Base-by-base conservation (phyloP, 2,888 invertebrate genomes). In the Athripsodes cinereus region DNA sequence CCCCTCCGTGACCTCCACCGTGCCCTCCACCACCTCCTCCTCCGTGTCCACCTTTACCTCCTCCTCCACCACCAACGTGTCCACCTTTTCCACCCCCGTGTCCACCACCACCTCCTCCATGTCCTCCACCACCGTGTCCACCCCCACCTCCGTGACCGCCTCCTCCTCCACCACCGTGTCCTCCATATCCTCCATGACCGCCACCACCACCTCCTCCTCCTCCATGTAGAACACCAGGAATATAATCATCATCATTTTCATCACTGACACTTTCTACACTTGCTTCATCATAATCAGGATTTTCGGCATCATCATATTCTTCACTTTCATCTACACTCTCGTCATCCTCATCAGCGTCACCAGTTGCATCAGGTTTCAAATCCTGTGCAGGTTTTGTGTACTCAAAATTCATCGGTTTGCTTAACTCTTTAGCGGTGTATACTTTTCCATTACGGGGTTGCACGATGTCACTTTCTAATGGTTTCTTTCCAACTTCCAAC, bases 351-450 rank as follows among this genome's bases (percentile, higher is more conserved):
- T 49, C 34, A 13, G 40, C 46, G 26, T 22, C 22, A 16, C 18
- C 22, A 3, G 35, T 40, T 11, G 35, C 52, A 16, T 20, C 44
- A 16, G 52, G 35, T 52, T 52, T 52, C 40, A 58, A 53, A 40
- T 61, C 61, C 11, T 48, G 49, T 13, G 46, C 26, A 8, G 51
- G 31, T 21, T 57, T 60, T 1, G 56, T 58, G 31, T 46, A 60
- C 18, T 21, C 55, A 35, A 62, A 62, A 18, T 34, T 55, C 44
- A 55, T 60, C 2, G 62, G 60, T 20, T 47, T 58, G 26, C 58
- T 55, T 22, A 62, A 49, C 26, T 53, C 49, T 20, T 62, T 62
- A 22, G 22, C 54, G 34, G 44, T 1, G 13, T 40, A 16, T 16
- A 16, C 13, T 40, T n/a, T n/a, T n/a, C n/a, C n/a, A n/a, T n/a